Conservation (phyloP, 92 coral and sea anemone genomes). For the Siderastrea siderea region DNA sequence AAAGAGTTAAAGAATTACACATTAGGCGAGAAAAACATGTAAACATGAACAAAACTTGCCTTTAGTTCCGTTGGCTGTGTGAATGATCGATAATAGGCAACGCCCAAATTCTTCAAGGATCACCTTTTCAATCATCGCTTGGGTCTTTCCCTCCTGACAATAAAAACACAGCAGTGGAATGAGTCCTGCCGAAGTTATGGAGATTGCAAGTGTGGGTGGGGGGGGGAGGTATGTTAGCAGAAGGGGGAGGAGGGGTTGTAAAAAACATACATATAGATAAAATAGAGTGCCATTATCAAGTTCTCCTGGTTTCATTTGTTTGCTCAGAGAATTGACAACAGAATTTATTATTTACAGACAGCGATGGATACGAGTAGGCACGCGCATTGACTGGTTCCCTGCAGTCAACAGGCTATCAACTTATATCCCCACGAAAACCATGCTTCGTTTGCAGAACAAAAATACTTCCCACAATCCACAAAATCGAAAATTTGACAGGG, state of each 20-base stretch:
- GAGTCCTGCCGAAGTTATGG: too few species aligned
- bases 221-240: background rate
- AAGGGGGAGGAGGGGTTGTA: background rate
- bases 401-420: too few species aligned
- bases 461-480: too few species aligned
- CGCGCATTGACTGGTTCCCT: too few species aligned
- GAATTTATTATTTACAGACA: too few species aligned
- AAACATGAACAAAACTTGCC: constrained; percentile 51
- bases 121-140: constrained; percentile 84
- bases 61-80: constrained; percentile 93
- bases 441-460: too few species aligned
- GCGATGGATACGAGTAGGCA: too few species aligned
- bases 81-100: constrained; percentile 92
- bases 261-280: background rate
- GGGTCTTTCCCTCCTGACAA: constrained; percentile 73
- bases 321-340: too few species aligned
- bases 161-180: background rate
- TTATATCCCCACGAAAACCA: too few species aligned
- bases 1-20: background rate
- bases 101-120: constrained; percentile 98
- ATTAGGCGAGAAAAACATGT: background rate
- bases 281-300: too few species aligned
- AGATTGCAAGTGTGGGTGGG: background rate
- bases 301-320: too few species aligned
- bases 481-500: too few species aligned